phyloP scores from a whole-genome alignment of 2,888 invertebrate species.

The Agriopis aurantiaria region DNA sequence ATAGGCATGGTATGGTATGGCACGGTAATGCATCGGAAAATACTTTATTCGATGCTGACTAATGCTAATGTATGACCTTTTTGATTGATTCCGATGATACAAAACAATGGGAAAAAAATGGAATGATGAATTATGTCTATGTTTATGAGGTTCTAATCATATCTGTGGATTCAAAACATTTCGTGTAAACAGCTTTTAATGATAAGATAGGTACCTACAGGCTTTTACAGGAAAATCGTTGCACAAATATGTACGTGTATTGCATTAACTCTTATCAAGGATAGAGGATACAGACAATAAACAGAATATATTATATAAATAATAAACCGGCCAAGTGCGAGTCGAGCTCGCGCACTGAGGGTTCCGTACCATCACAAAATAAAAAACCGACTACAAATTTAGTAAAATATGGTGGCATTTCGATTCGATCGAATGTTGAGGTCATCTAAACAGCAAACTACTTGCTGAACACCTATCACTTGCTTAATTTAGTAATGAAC shows the following conservation, averaged over 20 bases:
- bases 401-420: too few relatives aligned
- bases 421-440: too few relatives aligned
- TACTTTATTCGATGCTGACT: not conserved
- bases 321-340: not conserved
- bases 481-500: too few relatives aligned
- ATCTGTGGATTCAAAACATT: too few relatives aligned
- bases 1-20: not conserved
- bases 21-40: not conserved
- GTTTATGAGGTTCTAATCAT: too few relatives aligned
- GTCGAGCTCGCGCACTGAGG: too few relatives aligned
- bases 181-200: constrained; percentile 3
- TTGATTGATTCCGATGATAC: not conserved
- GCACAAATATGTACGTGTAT: constrained; percentile 1
- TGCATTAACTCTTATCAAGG: constrained; percentile 1
- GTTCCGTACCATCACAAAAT: too few relatives aligned
- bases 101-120: too few relatives aligned
- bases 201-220: constrained; percentile 17
- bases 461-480: too few relatives aligned
- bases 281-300: not conserved
- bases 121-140: too few relatives aligned
- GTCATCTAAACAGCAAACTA: too few relatives aligned
- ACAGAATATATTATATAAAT: not conserved
- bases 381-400: too few relatives aligned
- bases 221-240: not conserved
- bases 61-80: not conserved